Percentiles rank a stretch among this genome's conserved stretches.
phyloP scores from a whole-genome alignment of 1,140 invertebrate species.

The Bombus terrestris region DNA sequence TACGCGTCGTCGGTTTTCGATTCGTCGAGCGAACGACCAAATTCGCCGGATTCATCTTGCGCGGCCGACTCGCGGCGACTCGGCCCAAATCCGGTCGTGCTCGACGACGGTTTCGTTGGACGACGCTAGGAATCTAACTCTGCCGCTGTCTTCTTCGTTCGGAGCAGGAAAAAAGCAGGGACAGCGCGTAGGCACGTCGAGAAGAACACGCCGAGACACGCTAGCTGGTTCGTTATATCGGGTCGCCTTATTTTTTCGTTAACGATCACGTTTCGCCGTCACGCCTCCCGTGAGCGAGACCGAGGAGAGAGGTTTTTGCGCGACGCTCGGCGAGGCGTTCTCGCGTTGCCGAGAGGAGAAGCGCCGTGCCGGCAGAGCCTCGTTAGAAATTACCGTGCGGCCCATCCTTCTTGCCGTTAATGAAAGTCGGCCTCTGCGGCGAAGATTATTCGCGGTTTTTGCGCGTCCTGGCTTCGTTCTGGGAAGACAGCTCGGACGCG shows the following conservation, averaged over 20 bases:
- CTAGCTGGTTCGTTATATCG: conserved; percentile 41
- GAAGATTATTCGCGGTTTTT: conserved; percentile 71
- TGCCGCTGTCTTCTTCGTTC: no score
- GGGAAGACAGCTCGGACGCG: not conserved
- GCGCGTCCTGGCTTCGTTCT: conserved; percentile 33
- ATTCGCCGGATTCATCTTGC: no score
- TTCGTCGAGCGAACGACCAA: no score
- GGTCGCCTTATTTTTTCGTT: conserved; percentile 63
- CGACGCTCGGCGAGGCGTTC: conserved; percentile 45
- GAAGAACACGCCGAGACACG: not conserved
- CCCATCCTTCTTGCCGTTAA: conserved; percentile 66
- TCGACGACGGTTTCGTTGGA: no score
- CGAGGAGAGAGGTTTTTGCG: conserved; percentile 57
- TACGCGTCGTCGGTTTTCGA: no score
- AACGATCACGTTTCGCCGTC: conserved; percentile 64
- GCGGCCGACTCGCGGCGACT: no score
- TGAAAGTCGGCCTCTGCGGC: conserved; percentile 56
- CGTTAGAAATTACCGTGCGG: conserved; percentile 64
- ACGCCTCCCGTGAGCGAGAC: conserved; percentile 53
- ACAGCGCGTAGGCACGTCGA: not conserved
- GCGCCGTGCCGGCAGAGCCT: conserved; percentile 30
- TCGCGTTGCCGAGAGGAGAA: conserved; percentile 32
- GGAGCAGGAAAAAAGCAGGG: not conserved
- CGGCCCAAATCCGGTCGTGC: no score
- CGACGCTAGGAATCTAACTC: no score